Percentiles rank a stretch among this genome's conserved stretches.
These are phyloP conservation scores for Callinectes sapidus DNA, from an alignment of 2,888 invertebrate species.

Conservation along the genomic window DNA sequence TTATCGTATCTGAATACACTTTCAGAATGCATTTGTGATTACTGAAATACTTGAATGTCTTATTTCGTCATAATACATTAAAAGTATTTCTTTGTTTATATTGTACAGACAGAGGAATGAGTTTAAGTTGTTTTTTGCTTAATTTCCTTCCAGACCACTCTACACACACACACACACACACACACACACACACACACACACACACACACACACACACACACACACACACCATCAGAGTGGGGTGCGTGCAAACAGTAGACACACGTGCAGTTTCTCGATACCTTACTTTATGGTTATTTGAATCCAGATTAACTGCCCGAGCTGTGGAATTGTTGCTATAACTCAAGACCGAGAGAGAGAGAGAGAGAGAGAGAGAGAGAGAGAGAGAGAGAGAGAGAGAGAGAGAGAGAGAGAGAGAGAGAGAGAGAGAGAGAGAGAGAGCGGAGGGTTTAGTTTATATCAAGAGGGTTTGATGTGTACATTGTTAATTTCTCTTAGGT, in stretches of 20 bases:
- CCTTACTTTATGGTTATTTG: constrained; percentile 27
- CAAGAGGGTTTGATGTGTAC: neutral
- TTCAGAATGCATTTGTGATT: too few relatives aligned
- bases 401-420: constrained; percentile 29
- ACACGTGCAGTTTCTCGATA: constrained; percentile 15
- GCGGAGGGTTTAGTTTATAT: neutral
- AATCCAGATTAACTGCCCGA: constrained; percentile 15
- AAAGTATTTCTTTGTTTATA: too few relatives aligned
- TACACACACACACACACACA: neutral
- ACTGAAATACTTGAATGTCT: too few relatives aligned
- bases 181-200: neutral
- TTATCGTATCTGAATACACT: neutral
- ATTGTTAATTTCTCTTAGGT: neutral
- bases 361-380: constrained; percentile 20
- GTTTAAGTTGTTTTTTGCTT: too few relatives aligned
- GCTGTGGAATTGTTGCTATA: constrained; percentile 1
- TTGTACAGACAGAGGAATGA: neutral
- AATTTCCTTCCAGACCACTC: too few relatives aligned
- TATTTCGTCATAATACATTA: too few relatives aligned
- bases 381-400: constrained; percentile 22
- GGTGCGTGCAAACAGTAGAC: neutral
- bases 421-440: constrained; percentile 19
- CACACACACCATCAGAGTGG: neutral
- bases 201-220: neutral
- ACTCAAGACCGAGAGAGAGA: neutral